Conservation (phyloP, 2,113 vertebrate genomes). For the Hypomesus transpacificus region DNA sequence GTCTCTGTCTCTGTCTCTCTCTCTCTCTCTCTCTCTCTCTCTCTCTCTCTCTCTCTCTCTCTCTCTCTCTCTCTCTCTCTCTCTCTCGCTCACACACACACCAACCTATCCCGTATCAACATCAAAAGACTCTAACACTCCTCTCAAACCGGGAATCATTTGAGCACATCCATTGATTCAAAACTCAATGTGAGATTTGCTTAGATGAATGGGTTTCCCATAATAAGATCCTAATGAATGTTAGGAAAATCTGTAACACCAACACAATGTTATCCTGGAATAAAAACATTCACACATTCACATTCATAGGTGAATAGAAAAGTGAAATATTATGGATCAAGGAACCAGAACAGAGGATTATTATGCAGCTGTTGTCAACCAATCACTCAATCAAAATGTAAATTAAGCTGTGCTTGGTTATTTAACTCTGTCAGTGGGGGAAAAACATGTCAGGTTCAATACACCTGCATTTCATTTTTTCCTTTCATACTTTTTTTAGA, state of each 20-base stretch:
- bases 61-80: no score
- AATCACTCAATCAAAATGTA: constrained; percentile 18
- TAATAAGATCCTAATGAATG: background rate
- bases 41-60: no score
- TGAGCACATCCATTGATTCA: constrained; percentile 3
- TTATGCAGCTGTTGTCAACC: background rate
- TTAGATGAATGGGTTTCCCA: background rate
- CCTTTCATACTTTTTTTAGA: background rate
- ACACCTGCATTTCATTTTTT: no score
- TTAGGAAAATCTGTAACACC: no score
- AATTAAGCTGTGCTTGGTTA: constrained; percentile 1
- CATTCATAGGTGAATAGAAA: background rate
- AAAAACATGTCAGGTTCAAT: background rate
- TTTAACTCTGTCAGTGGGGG: constrained; percentile 3
- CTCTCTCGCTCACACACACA: background rate
- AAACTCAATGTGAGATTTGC: background rate
- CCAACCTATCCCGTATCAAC: background rate
- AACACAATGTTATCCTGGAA: no score
- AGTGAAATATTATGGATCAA: background rate
- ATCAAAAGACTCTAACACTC: background rate
- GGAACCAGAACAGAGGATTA: background rate
- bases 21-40: no score
- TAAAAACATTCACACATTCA: background rate
- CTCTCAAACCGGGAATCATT: constrained; percentile 6
- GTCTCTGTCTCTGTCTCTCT: constrained; percentile 10